Percentiles rank a stretch among this genome's conserved stretches.
Conservation (phyloP, 2,888 invertebrate species). For the Tenthredo mesomela region DNA sequence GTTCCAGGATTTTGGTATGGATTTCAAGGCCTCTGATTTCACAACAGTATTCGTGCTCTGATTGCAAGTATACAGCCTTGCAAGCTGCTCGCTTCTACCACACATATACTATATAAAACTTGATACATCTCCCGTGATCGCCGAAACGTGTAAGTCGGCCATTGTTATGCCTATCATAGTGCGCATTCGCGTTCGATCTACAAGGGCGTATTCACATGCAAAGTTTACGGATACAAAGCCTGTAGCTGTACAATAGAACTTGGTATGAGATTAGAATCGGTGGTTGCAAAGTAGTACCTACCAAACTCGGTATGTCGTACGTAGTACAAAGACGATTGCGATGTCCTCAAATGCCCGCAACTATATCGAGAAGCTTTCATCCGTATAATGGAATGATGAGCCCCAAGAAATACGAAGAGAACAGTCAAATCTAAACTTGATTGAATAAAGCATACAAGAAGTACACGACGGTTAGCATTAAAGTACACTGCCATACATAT, state of each 20-base stretch:
- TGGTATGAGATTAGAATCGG: conserved; percentile 43
- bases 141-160: conserved; percentile 31
- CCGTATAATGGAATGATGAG: background rate
- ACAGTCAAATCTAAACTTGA: background rate
- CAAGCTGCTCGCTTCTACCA: background rate
- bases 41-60: background rate
- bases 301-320: background rate
- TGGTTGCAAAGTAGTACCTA: conserved; percentile 10
- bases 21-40: background rate
- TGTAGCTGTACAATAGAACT: conserved; percentile 44
- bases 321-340: background rate
- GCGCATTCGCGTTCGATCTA: conserved; percentile 41
- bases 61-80: background rate
- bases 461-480: background rate
- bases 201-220: conserved; percentile 54
- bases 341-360: background rate
- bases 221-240: conserved; percentile 39
- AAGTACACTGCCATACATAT: background rate
- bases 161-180: conserved; percentile 46
- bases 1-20: conserved; percentile 6
- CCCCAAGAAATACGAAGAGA: background rate
- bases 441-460: background rate
- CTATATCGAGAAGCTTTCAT: background rate
- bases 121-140: conserved; percentile 29
- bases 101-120: background rate